These are phyloP conservation scores for Sarcoramphus papa DNA, from an alignment of 2,797 vertebrate genomes.

Conservation along the genomic window DNA sequence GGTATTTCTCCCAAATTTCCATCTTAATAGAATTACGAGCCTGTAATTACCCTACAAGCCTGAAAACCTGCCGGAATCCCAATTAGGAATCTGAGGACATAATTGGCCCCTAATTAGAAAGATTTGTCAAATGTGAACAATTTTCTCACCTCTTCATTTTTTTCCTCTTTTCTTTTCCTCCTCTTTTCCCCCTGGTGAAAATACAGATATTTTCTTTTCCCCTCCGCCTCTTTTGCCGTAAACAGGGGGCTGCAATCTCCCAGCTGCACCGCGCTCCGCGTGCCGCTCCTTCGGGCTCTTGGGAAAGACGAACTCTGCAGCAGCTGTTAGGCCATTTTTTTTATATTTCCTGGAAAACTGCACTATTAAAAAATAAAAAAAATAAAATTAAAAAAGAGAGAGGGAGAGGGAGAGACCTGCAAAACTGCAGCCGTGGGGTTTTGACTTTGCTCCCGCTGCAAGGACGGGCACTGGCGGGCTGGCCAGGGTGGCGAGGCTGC, in stretches of 20 bases:
- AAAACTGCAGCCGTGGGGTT: neutral
- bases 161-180: neutral
- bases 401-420: neutral
- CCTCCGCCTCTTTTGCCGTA: neutral
- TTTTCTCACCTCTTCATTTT: slow-evolving; percentile 55
- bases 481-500: neutral
- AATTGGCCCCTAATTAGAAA: slow-evolving; percentile 79
- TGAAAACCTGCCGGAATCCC: slow-evolving; percentile 74
- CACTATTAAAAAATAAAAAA: neutral
- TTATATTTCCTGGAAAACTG: neutral
- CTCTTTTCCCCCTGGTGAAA: neutral
- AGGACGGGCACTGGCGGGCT: neutral
- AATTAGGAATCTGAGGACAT: slow-evolving; percentile 74
- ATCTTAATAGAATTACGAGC: slow-evolving; percentile 68
- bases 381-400: too few species aligned
- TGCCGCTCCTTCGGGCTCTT: neutral
- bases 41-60: slow-evolving; percentile 74
- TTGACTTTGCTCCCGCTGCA: neutral
- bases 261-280: neutral
- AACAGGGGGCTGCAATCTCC: neutral
- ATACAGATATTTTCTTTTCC: neutral
- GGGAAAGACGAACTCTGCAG: neutral
- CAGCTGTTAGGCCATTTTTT: neutral
- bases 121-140: slow-evolving; percentile 72
- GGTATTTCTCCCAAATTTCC: slow-evolving; percentile 67